Conservation (phyloP, 2,888 invertebrate genomes). For the Julus scandinavius region DNA sequence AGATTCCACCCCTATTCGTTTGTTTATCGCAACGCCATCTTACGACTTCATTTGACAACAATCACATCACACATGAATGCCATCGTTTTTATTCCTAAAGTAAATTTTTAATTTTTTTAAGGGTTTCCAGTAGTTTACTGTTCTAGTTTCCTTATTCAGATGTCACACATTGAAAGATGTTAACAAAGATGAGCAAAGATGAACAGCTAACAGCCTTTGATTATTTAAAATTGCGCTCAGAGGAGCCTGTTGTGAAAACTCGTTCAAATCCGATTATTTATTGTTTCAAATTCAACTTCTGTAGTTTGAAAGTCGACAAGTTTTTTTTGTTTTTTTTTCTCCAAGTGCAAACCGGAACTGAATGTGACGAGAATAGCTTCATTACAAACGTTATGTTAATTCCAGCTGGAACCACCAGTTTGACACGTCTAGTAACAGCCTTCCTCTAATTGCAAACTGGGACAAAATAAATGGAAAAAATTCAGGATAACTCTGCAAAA, state of each 20-base stretch:
- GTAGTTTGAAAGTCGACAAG: conserved; percentile 26
- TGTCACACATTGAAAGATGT: conserved; percentile 29
- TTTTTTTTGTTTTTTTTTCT: background rate
- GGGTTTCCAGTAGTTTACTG: background rate
- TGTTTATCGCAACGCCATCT: background rate
- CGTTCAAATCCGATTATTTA: conserved; percentile 2
- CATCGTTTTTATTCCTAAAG: background rate
- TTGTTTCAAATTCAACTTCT: conserved; percentile 40
- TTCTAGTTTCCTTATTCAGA: background rate
- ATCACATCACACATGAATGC: background rate
- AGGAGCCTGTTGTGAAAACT: conserved; percentile 28
- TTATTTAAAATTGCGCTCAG: conserved; percentile 9
- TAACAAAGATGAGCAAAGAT: conserved; percentile 32
- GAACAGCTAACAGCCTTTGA: conserved; percentile 16
- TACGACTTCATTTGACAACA: background rate
- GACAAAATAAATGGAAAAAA: background rate
- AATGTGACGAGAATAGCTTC: background rate
- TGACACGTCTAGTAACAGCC: conserved; percentile 1
- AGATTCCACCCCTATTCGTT: no score
- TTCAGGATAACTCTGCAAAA: background rate
- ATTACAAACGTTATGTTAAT: conserved; percentile 31
- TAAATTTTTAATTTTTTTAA: background rate
- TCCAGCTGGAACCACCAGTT: conserved; percentile 44
- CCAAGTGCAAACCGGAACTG: conserved; percentile 13
- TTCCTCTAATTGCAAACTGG: conserved; percentile 22